Evolutionary conservation across 2,113 vertebrate genomes (phyloP).

Genomic region (Eurystomus gularis): DNA sequence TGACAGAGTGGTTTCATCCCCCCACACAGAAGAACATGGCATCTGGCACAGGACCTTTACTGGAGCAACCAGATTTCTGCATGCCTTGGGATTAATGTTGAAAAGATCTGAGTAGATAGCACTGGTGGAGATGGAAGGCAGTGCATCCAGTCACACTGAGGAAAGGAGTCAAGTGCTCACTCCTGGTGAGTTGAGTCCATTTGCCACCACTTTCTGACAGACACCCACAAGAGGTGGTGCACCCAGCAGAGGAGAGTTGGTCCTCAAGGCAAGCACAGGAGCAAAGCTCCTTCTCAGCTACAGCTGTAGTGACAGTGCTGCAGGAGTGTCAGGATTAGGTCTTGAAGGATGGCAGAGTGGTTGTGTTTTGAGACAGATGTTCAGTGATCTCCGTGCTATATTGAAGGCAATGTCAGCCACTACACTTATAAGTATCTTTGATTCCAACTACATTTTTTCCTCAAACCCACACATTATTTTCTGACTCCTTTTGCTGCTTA

Average conservation of each 20-base stretch:
- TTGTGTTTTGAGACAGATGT: accelerated
- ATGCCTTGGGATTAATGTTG: neutral
- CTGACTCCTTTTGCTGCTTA: neutral
- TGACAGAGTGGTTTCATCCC: neutral
- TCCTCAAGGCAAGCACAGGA: neutral
- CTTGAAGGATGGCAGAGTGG: neutral
- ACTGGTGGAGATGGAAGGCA: neutral
- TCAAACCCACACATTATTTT: neutral
- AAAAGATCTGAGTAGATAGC: neutral
- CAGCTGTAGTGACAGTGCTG: neutral
- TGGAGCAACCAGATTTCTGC: neutral
- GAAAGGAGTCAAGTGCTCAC: accelerated
- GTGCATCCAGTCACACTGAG: neutral
- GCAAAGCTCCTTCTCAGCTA: neutral
- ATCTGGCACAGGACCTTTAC: neutral
- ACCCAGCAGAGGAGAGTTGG: neutral
- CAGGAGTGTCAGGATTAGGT: neutral
- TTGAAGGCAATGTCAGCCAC: neutral
- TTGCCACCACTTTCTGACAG: neutral
- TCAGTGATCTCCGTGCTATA: neutral
- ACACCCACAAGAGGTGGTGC: neutral
- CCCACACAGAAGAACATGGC: neutral
- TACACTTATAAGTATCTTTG: neutral
- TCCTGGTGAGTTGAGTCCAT: neutral
- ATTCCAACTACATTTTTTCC: neutral